Evolutionary conservation across 2,113 vertebrate genomes (phyloP).

Genomic region (Limanda limanda): DNA sequence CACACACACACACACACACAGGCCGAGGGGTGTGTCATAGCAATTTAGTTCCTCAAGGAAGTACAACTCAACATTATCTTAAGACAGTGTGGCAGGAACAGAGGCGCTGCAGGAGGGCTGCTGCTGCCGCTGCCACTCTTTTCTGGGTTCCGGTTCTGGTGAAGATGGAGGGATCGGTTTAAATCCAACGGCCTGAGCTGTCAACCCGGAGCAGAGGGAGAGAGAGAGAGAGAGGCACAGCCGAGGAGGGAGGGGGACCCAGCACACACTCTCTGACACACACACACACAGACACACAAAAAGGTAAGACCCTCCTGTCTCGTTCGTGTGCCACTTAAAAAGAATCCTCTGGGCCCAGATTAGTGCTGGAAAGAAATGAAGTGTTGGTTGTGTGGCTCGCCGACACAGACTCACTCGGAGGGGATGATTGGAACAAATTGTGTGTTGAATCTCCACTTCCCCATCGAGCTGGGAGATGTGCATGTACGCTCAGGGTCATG

Average conservation of each 20-base stretch:
- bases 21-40: conserved; percentile 83
- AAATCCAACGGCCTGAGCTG: conserved; percentile 54
- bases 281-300: conserved; percentile 48
- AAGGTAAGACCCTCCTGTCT: conserved; percentile 71
- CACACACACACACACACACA: conserved; percentile 24
- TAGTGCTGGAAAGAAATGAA: not conserved
- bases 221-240: conserved; percentile 45
- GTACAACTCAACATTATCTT: conserved; percentile 82
- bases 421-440: conserved; percentile 47
- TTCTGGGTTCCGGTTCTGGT: conserved; percentile 17
- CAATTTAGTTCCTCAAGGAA: conserved; percentile 88
- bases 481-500: conserved; percentile 44
- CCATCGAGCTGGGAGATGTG: conserved; percentile 41
- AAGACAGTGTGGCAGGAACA: conserved; percentile 71
- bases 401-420: not conserved
- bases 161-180: conserved; percentile 59
- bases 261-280: conserved; percentile 1
- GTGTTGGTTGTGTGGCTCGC: not conserved
- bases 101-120: conserved; percentile 44
- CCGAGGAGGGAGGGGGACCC: conserved; percentile 72
- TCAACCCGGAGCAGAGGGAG: conserved; percentile 44
- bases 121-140: no score
- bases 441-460: conserved; percentile 60
- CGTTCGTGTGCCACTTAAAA: conserved; percentile 23
- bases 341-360: not conserved